These are phyloP conservation scores for Brachirus orientalis DNA, from an alignment of 2,113 vertebrate species.

Conservation along the genomic window DNA sequence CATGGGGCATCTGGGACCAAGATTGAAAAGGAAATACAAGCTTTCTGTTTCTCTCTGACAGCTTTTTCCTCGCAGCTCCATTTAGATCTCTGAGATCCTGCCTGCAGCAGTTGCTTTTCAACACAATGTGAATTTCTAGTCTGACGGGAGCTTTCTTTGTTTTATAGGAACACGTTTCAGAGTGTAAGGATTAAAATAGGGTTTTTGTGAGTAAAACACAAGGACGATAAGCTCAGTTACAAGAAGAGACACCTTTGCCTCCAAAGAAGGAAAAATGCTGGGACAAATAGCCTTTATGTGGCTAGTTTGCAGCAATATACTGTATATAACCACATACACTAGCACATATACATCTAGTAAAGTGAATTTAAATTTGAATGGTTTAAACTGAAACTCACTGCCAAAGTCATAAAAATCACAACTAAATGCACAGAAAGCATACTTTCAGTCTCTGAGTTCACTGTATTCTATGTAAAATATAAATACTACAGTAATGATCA, in stretches of 20 bases:
- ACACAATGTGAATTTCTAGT: constrained; percentile 24
- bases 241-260: background rate
- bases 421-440: too few species aligned
- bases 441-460: too few species aligned
- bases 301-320: too few species aligned
- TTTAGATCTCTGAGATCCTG: constrained; percentile 27
- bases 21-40: constrained; percentile 3
- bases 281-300: background rate
- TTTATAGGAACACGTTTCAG: constrained; percentile 12
- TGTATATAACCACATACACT: too few species aligned
- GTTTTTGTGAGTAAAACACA: constrained; percentile 29
- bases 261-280: background rate
- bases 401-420: too few species aligned
- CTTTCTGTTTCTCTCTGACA: constrained; percentile 20
- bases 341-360: too few species aligned
- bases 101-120: constrained; percentile 41
- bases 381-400: too few species aligned
- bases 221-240: constrained; percentile 5
- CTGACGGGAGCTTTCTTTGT: constrained; percentile 32
- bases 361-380: too few species aligned
- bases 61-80: constrained; percentile 14
- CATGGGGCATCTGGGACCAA: constrained; percentile 1
- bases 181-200: constrained; percentile 27
- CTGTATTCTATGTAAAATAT: too few species aligned
- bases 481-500: too few species aligned